Percentiles rank a stretch among this genome's conserved stretches.
Evolutionary conservation across 1,140 invertebrate genomes (phyloP).

Genomic region (Centruroides sculpturatus): DNA sequence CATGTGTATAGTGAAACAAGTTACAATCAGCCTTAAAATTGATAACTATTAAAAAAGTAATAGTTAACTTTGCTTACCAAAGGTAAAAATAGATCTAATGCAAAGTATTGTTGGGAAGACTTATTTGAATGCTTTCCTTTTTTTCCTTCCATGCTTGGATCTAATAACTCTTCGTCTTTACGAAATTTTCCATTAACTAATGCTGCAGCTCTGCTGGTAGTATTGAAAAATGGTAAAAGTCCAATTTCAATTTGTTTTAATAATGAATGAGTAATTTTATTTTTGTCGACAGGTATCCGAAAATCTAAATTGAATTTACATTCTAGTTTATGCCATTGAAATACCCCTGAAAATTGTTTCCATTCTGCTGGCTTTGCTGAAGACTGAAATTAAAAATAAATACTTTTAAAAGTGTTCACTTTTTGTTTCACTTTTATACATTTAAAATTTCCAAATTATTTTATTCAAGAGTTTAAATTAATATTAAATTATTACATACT

Average conservation of each 20-base stretch:
- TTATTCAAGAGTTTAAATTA: no score
- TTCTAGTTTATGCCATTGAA: constrained; percentile 49
- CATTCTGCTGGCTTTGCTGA: constrained; percentile 26
- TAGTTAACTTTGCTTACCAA: constrained; percentile 39
- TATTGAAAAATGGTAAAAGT: constrained; percentile 17
- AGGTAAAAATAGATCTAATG: constrained; percentile 43
- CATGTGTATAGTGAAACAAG: no score
- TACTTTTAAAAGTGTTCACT: no score
- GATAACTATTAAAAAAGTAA: neutral
- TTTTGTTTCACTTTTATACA: no score
- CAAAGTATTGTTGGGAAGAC: constrained; percentile 18
- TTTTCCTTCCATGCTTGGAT: constrained; percentile 39
- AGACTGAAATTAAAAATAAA: constrained; percentile 18
- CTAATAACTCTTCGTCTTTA: constrained; percentile 39
- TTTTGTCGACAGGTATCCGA: constrained; percentile 41
- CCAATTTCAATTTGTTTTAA: constrained; percentile 48
- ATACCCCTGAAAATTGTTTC: constrained; percentile 22
- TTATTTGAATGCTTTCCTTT: constrained; percentile 27
- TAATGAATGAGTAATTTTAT: constrained; percentile 39
- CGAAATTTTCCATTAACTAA: constrained; percentile 39
- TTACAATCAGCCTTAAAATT: no score
- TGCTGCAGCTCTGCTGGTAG: constrained; percentile 40
- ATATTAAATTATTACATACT: no score
- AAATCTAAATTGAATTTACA: constrained; percentile 51
- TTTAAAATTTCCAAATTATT: no score